These are phyloP conservation scores for Nephrotoma appendiculata DNA, from an alignment of 2,888 invertebrate species.

Conservation along the genomic window DNA sequence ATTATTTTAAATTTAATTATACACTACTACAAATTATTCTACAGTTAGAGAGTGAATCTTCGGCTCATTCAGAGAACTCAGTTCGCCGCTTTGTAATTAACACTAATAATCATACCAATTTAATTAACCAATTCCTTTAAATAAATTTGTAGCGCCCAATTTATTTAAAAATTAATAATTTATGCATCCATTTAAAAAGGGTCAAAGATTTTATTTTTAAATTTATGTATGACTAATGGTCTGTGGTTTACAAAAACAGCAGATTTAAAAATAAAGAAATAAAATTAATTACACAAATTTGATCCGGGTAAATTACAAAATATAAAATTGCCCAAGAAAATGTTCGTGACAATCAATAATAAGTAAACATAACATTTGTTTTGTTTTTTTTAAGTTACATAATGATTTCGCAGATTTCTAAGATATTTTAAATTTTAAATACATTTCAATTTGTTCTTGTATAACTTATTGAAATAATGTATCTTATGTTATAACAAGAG, in stretches of 20 bases:
- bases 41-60: not conserved
- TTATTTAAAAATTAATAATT: not conserved
- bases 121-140: not conserved
- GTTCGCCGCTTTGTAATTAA: not conserved
- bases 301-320: not conserved
- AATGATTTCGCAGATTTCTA: not conserved
- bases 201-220: not conserved
- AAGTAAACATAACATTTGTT: not conserved
- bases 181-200: not conserved
- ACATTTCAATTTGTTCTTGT: not conserved
- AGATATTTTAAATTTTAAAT: not conserved
- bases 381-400: not conserved
- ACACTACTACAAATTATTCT: not conserved
- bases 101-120: not conserved
- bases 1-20: not conserved
- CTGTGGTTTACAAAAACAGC: not conserved
- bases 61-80: not conserved
- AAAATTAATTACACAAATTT: not conserved
- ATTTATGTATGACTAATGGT: not conserved
- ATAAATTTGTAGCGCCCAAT: not conserved
- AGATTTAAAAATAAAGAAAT: not conserved
- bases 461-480: not conserved
- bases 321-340: not conserved
- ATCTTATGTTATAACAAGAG: not conserved
- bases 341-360: not conserved